These are phyloP conservation scores for Uropetala carovei DNA, from an alignment of 2,888 invertebrate genomes.

Conservation along the genomic window DNA sequence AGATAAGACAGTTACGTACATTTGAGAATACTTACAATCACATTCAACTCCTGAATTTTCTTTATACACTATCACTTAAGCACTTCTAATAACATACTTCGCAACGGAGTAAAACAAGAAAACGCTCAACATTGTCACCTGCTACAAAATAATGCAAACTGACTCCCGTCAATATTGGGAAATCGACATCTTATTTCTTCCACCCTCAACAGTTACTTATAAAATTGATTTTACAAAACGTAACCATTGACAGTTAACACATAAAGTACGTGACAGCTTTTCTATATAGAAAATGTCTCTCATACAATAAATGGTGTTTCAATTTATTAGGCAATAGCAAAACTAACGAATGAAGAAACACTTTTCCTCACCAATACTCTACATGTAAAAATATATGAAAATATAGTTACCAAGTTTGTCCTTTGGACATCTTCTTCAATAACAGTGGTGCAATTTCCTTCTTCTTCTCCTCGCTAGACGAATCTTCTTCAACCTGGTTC, in stretches of 20 bases:
- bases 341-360: not conserved
- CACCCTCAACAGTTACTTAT: not conserved
- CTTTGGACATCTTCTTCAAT: not conserved
- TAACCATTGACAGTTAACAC: not conserved
- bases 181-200: not conserved
- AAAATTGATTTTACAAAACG: not conserved
- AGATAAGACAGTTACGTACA: too few species aligned
- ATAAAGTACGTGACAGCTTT: not conserved
- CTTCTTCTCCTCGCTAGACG: not conserved
- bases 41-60: too few species aligned
- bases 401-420: slow-evolving; percentile 36
- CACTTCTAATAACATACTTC: too few species aligned
- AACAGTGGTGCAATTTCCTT: slow-evolving; percentile 9
- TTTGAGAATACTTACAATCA: too few species aligned
- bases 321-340: not conserved
- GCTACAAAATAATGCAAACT: not conserved
- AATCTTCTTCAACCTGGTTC: slow-evolving; percentile 51
- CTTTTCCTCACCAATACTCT: not conserved
- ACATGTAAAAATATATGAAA: not conserved
- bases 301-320: not conserved
- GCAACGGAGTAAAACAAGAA: too few species aligned
- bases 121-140: not conserved
- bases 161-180: not conserved
- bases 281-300: not conserved
- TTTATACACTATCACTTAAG: too few species aligned